Evolutionary conservation across 2,888 invertebrate species (phyloP).

Genomic region (Kuschelorhynchus macadamiae): DNA sequence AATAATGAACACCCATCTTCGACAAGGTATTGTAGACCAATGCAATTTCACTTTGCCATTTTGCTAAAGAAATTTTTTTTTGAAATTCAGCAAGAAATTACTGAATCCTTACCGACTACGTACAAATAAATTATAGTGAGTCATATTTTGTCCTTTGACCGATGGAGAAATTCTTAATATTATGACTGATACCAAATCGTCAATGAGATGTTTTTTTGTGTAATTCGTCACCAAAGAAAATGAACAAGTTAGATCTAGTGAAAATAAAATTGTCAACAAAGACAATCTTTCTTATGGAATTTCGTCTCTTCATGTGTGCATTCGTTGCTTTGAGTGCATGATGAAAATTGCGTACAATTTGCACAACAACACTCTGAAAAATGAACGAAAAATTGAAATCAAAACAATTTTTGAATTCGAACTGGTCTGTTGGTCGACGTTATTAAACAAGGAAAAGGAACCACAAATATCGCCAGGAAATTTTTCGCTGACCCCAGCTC

Average conservation of each 20-base stretch:
- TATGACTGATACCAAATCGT: conserved; percentile 10
- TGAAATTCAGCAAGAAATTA: not conserved
- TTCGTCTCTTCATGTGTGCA: not conserved
- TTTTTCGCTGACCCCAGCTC: not conserved
- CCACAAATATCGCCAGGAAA: not conserved
- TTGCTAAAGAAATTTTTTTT: not conserved
- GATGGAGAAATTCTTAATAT: not conserved
- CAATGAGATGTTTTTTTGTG: conserved; percentile 7
- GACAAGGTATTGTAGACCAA: conserved; percentile 3
- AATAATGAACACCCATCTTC: not conserved
- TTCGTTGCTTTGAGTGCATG: not conserved
- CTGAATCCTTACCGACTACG: not conserved
- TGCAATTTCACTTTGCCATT: not conserved
- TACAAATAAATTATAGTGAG: not conserved
- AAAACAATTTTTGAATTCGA: not conserved
- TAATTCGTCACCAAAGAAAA: not conserved
- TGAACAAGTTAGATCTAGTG: not conserved
- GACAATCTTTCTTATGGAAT: not conserved
- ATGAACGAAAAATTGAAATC: not conserved
- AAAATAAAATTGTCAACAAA: not conserved
- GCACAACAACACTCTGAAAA: not conserved
- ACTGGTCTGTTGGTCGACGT: too few relatives aligned
- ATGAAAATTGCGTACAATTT: not conserved
- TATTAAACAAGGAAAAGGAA: conserved; percentile 2
- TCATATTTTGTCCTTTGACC: not conserved